A percentile compares a stretch with the other conserved stretches of the same genome.
phyloP scores from a whole-genome alignment of 2,888 invertebrate genomes.

The Netelia virgata region DNA sequence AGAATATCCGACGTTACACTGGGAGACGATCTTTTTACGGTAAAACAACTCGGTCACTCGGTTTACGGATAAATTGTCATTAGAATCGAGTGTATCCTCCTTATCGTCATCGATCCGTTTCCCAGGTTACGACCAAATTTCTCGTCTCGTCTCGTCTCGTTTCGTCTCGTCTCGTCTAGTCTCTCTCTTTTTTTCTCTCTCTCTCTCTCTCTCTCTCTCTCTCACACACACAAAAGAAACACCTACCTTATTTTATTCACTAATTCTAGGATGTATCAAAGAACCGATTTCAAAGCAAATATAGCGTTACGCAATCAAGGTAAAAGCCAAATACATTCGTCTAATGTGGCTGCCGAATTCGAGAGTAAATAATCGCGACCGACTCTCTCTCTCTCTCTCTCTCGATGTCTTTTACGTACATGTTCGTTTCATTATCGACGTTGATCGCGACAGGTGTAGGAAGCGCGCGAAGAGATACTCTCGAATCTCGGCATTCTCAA shows the following conservation, averaged over 20 bases:
- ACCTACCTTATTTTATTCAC: constrained; percentile 82
- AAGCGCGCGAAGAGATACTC: constrained; percentile 22
- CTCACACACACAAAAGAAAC: constrained; percentile 30
- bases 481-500: constrained; percentile 59
- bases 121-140: constrained; percentile 26
- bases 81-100: too few relatives aligned
- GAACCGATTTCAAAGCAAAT: constrained; percentile 84
- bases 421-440: neutral
- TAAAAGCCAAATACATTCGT: constrained; percentile 84
- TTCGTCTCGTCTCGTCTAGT: too few relatives aligned
- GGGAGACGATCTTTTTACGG: too few relatives aligned
- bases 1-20: too few relatives aligned
- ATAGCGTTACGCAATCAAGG: constrained; percentile 85
- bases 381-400: neutral
- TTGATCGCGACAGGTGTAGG: neutral
- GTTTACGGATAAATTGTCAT: too few relatives aligned
- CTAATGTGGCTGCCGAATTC: constrained; percentile 68
- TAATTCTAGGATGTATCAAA: constrained; percentile 83
- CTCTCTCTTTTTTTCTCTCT: too few relatives aligned
- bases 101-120: too few relatives aligned
- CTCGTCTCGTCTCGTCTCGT: constrained; percentile 55
- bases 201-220: too few relatives aligned
- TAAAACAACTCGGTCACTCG: too few relatives aligned
- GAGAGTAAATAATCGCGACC: constrained; percentile 48
- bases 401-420: neutral